Conservation (phyloP, 92 coral and sea anemone genomes). For the Siderastrea radians region DNA sequence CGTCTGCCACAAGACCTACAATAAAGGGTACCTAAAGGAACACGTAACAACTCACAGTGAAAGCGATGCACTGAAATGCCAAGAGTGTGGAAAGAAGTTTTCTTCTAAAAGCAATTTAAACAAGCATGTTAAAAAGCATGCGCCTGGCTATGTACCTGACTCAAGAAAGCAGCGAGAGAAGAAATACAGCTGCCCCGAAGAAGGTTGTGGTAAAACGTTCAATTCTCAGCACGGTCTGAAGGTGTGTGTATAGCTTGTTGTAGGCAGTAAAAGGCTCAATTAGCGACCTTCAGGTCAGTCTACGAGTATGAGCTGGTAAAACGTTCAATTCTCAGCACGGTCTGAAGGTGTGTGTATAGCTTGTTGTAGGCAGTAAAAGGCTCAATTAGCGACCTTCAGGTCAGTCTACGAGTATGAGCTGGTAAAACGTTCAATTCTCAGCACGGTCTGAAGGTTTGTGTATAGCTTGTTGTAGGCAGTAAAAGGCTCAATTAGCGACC, state of each 20-base stretch:
- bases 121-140: constrained; percentile 84
- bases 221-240: constrained; percentile 75
- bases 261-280: no score
- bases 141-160: constrained; percentile 72
- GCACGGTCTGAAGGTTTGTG: no score
- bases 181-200: constrained; percentile 67
- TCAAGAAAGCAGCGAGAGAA: constrained; percentile 55
- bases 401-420: no score
- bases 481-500: no score
- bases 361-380: no score
- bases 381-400: neutral
- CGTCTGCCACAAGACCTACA: constrained; percentile 75
- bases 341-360: constrained; percentile 61
- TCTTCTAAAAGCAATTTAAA: constrained; percentile 86
- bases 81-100: constrained; percentile 78
- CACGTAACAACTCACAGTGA: constrained; percentile 73
- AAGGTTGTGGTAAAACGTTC: constrained; percentile 76
- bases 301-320: constrained; percentile 16
- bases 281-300: neutral
- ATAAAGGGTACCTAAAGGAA: constrained; percentile 64
- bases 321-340: constrained; percentile 77
- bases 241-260: constrained; percentile 36
- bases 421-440: no score
- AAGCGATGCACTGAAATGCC: constrained; percentile 77
- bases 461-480: no score